phyloP scores from a whole-genome alignment of 2,888 invertebrate species.

The Caenorhabditis sp. region DNA sequence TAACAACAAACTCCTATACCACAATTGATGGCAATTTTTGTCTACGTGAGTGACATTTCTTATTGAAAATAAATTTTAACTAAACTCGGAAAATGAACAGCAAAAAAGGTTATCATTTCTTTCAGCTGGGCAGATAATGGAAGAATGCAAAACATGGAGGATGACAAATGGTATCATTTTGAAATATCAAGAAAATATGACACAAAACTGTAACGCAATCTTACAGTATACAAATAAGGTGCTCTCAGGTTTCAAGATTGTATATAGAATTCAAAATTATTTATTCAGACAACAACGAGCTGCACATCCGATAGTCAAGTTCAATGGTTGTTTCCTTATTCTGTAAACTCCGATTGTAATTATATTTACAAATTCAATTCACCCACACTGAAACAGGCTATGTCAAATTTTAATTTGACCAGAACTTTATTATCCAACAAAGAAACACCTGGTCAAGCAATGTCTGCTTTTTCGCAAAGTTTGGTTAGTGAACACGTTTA shows the following conservation, averaged over 20 bases:
- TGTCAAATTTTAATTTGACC: neutral
- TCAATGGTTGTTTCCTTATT: conserved; percentile 18
- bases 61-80: conserved; percentile 10
- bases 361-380: conserved; percentile 19
- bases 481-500: too few species aligned
- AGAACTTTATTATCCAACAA: neutral
- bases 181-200: conserved; percentile 8
- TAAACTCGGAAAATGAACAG: conserved; percentile 16
- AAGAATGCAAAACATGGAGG: conserved; percentile 21
- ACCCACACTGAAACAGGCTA: neutral
- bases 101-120: neutral
- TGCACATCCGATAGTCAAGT: conserved; percentile 10
- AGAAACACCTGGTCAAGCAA: conserved; percentile 7
- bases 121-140: conserved; percentile 24
- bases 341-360: conserved; percentile 3
- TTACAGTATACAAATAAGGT: conserved; percentile 8
- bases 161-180: conserved; percentile 25
- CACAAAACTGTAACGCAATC: conserved; percentile 5
- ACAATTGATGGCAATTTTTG: neutral
- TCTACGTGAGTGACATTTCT: neutral
- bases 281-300: conserved; percentile 13
- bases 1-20: neutral
- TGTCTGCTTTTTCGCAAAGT: conserved; percentile 10
- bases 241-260: too few species aligned
- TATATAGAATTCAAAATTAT: neutral